A percentile compares a stretch with the other conserved stretches of the same genome.
phyloP scores from a whole-genome alignment of 1,140 invertebrate species.

The Cydia strobilella region DNA sequence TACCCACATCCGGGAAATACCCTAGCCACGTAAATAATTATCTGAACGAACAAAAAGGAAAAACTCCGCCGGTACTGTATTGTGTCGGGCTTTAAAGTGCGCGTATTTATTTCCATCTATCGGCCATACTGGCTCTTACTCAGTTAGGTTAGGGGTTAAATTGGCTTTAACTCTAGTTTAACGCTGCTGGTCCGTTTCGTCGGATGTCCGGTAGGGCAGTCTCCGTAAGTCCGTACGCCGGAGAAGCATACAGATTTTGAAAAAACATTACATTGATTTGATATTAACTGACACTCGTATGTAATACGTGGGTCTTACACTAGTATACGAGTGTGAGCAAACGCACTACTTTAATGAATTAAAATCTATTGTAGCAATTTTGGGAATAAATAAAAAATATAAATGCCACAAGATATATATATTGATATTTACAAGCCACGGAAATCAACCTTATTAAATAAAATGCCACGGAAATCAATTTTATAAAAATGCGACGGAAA shows the following conservation, averaged over 20 bases:
- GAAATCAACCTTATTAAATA: too few species aligned
- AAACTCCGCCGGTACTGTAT: not conserved
- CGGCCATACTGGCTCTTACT: not conserved
- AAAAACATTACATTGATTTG: not conserved
- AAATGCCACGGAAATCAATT: too few species aligned
- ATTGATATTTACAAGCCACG: too few species aligned
- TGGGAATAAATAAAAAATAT: too few species aligned
- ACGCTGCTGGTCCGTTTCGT: not conserved
- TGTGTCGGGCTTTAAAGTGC: constrained; percentile 12
- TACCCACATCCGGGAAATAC: constrained; percentile 10
- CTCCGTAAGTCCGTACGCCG: not conserved
- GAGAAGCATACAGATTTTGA: not conserved
- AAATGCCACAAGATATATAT: too few species aligned
- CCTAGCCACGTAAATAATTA: constrained; percentile 15
- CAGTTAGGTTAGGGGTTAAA: not conserved
- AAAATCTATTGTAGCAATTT: too few species aligned
- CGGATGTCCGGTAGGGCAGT: constrained; percentile 19
- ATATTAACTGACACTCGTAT: too few species aligned
- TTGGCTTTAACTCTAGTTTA: not conserved
- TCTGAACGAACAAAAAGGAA: constrained; percentile 6
- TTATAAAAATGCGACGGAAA: too few species aligned
- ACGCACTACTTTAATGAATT: too few species aligned
- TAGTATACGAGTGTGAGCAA: too few species aligned
- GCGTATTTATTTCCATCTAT: constrained; percentile 1
- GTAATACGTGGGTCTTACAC: too few species aligned